A percentile compares a stretch with the other conserved stretches of the same genome.
Conservation (phyloP, 2,888 invertebrate species). For the Limenitis camilla region DNA sequence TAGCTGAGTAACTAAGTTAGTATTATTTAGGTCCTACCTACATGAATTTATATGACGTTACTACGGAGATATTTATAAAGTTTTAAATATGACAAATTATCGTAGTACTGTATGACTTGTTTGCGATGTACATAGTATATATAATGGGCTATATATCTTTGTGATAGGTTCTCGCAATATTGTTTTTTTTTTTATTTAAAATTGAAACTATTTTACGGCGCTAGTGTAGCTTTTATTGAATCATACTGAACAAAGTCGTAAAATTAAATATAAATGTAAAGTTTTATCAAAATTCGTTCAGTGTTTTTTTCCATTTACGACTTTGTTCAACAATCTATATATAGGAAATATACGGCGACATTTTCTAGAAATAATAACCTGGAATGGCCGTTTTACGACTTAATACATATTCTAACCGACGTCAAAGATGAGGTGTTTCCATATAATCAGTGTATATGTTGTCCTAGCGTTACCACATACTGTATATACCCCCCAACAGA, state of each 20-base stretch:
- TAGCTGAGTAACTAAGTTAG: conserved; percentile 21
- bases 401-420: conserved; percentile 9
- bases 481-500: conserved; percentile 38
- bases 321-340: conserved; percentile 17
- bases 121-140: conserved; percentile 69
- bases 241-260: not conserved
- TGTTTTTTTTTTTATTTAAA: conserved; percentile 16
- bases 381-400: conserved; percentile 31
- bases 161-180: conserved; percentile 65
- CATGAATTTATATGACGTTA: conserved; percentile 63
- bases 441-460: conserved; percentile 14
- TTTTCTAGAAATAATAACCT: conserved; percentile 17
- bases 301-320: not conserved
- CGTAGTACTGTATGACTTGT: conserved; percentile 57
- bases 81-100: conserved; percentile 61
- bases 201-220: conserved; percentile 35
- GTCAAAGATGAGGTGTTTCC: too few species aligned
- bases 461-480: conserved; percentile 45
- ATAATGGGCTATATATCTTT: conserved; percentile 44
- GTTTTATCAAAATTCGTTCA: conserved; percentile 4
- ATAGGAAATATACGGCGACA: conserved; percentile 43
- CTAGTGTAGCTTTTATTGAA: conserved; percentile 41
- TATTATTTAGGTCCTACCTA: conserved; percentile 60
- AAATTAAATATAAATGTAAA: not conserved
- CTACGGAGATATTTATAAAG: conserved; percentile 58